Percentiles rank a stretch among this genome's conserved stretches.
These are phyloP conservation scores for Pseudonaja textilis DNA, from an alignment of 2,113 vertebrate species.

Conservation along the genomic window DNA sequence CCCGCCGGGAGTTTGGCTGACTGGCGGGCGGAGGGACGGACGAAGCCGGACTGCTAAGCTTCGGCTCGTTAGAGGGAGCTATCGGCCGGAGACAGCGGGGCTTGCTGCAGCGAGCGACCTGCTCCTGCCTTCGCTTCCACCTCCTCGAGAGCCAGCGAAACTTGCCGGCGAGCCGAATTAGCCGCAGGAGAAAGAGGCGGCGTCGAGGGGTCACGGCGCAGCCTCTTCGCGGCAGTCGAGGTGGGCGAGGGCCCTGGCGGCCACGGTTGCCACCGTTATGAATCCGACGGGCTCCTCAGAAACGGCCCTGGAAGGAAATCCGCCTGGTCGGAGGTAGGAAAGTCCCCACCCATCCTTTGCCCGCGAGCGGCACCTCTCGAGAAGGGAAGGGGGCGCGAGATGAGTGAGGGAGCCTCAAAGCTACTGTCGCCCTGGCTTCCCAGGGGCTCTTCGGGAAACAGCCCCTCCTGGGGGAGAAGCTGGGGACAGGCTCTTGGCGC, in stretches of 20 bases:
- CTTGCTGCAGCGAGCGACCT: constrained; percentile 47
- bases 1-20: constrained; percentile 9
- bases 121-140: constrained; percentile 14
- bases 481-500: background rate
- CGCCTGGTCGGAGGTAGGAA: constrained; percentile 23
- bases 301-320: background rate
- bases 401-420: background rate
- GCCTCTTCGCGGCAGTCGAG: background rate
- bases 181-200: background rate
- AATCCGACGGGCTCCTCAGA: background rate
- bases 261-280: constrained; percentile 18
- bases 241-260: constrained; percentile 14
- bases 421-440: background rate
- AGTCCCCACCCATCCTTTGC: background rate
- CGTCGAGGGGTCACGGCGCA: background rate
- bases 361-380: background rate
- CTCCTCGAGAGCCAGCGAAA: constrained; percentile 25
- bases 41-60: background rate
- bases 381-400: background rate
- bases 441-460: background rate
- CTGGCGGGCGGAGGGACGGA: constrained; percentile 1
- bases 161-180: background rate
- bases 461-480: background rate
- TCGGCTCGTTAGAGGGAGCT: constrained; percentile 58
- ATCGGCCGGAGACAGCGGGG: constrained; percentile 36